Conservation (phyloP, 2,113 vertebrate genomes). For the Tragelaphus imberbis region DNA sequence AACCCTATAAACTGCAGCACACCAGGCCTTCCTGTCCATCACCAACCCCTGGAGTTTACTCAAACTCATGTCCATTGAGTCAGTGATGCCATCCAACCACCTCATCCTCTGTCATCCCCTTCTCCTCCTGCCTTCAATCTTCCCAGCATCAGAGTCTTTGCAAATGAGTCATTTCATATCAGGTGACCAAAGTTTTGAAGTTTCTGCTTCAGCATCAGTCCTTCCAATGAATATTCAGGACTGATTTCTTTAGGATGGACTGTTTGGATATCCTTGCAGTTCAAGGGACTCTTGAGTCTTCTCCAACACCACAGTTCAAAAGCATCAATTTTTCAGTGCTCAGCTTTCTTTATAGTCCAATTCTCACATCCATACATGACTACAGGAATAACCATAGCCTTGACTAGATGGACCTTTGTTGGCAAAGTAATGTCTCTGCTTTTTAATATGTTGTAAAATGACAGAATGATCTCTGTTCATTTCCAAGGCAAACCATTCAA, state of each 20-base stretch:
- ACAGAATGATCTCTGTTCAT: no score
- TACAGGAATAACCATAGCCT: not conserved
- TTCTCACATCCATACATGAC: not conserved
- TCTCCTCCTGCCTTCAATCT: not conserved
- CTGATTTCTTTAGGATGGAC: not conserved
- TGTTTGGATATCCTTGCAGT: not conserved
- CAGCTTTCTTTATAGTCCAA: not conserved
- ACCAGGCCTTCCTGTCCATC: not conserved
- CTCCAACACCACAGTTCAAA: not conserved
- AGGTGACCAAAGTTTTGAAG: not conserved
- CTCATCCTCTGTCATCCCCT: fast-evolving
- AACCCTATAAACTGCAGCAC: fast-evolving
- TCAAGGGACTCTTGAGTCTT: not conserved
- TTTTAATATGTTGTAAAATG: not conserved
- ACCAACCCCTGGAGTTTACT: not conserved
- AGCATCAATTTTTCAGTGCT: not conserved
- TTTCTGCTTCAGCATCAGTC: not conserved
- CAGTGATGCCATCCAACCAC: not conserved
- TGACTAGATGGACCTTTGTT: not conserved
- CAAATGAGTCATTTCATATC: not conserved
- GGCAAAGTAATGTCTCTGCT: not conserved
- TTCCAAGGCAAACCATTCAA: no score
- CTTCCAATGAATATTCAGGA: not conserved
- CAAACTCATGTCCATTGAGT: not conserved
- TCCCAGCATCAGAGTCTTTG: not conserved